Base-by-base conservation (phyloP, 2,797 vertebrate species). In the Siniperca scherzeri region DNA sequence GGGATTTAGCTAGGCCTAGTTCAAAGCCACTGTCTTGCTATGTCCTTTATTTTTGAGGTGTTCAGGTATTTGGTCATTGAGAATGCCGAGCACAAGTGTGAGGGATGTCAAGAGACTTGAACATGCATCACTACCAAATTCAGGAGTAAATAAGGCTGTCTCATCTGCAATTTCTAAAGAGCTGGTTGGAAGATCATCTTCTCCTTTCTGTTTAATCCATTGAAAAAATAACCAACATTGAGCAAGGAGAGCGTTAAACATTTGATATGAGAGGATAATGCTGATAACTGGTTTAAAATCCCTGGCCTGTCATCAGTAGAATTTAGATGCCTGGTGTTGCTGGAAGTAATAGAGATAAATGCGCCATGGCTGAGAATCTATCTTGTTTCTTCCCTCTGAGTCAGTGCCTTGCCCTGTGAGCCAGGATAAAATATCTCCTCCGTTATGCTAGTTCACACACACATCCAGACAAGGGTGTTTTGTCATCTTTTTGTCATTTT, bases 341-440 rank as follows among this genome's bases (percentile, higher is more conserved):
- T 87, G 83, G 89, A 77, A 85, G 89, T 93, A 93, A 92, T 91
- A 66, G 83, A 90, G 90, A 94, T 92, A 90, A 91, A 94, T 93
- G 81, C 27, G 64, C 48, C 22, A 33, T 55, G 87, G 81, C 84
- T 72, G 84, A 70, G 84, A 82, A 93, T 93, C 83, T 82, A 83
- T 93, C 90, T 88, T 85, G 65, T 91, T 87, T 82, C 80, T 81
- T 86, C 64, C 70, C 83, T 88, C 62, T 21, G 81, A 92, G 78
- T 84, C 85, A 48, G 80, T 67, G 82, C 77, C 66, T 84, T 82
- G 80, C 74, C 82, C 86, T 70, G 67, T 84, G 87, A 93, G 85
- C 88, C 67, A 22, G 80, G 89, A 85, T 90, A 87, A 91, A 93
- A 89, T 89, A 90, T 90, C 72, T 89, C 62, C 80, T 68, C 81